A percentile compares a stretch with the other conserved stretches of the same genome.
Conservation (phyloP, 2,797 vertebrate species). For the Coendou prehensilis region DNA sequence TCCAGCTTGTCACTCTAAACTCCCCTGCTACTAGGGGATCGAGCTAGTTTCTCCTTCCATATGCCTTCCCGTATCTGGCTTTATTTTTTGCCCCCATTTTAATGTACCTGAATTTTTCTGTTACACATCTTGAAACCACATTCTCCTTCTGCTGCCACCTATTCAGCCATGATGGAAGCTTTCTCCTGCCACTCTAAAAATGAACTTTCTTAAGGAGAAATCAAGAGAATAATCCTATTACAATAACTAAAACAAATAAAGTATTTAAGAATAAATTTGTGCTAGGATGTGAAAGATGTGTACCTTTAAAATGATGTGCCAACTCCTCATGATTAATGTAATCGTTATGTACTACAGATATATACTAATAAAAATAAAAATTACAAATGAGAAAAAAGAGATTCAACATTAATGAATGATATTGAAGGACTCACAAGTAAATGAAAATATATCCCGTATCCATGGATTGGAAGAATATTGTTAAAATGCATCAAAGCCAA, state of each 20-base stretch:
- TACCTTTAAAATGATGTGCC: not conserved
- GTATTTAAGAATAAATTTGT: not conserved
- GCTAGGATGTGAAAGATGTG: not conserved
- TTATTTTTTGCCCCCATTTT: not conserved
- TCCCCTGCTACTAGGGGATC: not conserved
- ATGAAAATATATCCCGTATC: not conserved
- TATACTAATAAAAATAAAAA: not conserved
- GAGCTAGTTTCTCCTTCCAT: not conserved
- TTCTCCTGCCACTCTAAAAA: not conserved
- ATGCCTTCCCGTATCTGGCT: not conserved
- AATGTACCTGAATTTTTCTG: not conserved
- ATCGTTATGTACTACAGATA: not conserved
- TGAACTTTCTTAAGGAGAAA: not conserved
- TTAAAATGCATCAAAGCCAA: not conserved
- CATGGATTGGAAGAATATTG: not conserved
- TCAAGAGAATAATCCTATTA: not conserved
- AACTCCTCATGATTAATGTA: not conserved
- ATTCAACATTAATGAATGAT: not conserved
- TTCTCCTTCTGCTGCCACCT: not conserved
- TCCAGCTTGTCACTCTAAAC: not conserved
- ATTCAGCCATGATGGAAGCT: not conserved
- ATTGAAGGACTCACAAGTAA: not conserved
- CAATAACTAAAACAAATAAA: not conserved
- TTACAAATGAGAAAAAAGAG: not conserved
- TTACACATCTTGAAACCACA: not conserved